These are phyloP conservation scores for Amblyjoppa fuscipennis DNA, from an alignment of 2,888 invertebrate species.

Conservation along the genomic window DNA sequence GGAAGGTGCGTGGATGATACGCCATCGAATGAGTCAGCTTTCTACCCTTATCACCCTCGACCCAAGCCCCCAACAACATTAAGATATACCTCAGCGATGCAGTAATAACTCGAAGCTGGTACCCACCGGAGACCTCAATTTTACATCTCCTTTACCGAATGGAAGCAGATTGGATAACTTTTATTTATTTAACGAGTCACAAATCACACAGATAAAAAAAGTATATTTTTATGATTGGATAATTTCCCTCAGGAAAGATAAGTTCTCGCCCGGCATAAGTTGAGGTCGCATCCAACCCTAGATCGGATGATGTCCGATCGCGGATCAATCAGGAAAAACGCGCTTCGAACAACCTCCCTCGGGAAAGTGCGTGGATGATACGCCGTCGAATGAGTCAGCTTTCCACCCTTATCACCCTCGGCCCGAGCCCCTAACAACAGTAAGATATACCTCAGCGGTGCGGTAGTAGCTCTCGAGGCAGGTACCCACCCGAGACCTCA, in stretches of 20 bases:
- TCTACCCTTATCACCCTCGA: slow-evolving; percentile 17
- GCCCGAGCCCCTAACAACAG: slow-evolving; percentile 42
- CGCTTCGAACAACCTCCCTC: slow-evolving; percentile 1
- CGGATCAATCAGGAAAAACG: slow-evolving; percentile 12
- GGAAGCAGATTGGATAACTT: no score
- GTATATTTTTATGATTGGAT: no score
- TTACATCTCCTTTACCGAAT: slow-evolving; percentile 12
- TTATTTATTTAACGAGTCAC: no score
- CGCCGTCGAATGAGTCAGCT: slow-evolving; percentile 54
- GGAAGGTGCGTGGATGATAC: not conserved
- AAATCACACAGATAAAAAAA: no score
- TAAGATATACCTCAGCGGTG: slow-evolving; percentile 35
- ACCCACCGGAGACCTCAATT: slow-evolving; percentile 60
- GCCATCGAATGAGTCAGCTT: slow-evolving; percentile 49
- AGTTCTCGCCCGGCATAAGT: not conserved
- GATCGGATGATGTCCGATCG: slow-evolving; percentile 8
- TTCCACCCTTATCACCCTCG: slow-evolving; percentile 15
- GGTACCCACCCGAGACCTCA: slow-evolving; percentile 61
- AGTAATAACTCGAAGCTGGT: slow-evolving; percentile 49
- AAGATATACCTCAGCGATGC: slow-evolving; percentile 34
- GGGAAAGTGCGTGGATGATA: not conserved
- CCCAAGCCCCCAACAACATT: slow-evolving; percentile 39
- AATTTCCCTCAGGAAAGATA: no score
- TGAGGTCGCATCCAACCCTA: not conserved
- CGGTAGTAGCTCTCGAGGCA: slow-evolving; percentile 52